Base-by-base conservation (phyloP, 2,113 vertebrate species). In the Ammodytes marinus region DNA sequence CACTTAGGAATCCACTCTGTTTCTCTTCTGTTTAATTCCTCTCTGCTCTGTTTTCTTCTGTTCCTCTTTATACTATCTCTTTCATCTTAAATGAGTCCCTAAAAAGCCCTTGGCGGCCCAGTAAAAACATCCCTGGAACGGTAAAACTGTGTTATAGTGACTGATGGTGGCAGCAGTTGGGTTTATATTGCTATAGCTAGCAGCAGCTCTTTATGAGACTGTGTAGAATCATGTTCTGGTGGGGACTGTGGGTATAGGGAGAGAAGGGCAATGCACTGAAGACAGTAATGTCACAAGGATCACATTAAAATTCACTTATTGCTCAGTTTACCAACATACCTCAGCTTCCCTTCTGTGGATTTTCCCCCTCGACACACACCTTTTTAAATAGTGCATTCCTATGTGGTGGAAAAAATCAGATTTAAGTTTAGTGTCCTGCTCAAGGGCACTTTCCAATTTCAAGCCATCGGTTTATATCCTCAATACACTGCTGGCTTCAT, bases 141-240 rank as follows among this genome's bases (percentile, higher is more conserved):
- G 59, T 79, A 71, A 90, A 85, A 70, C 40, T 46, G 74, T 64
- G 67, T 89, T 91, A 55, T 87, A 88, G 74, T 86, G 75, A 91
- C 57, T 79, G 69, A 85, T 88, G 19, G 82, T 64, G 39, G 76
- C 78, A 54, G 64, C 75, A 85, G 49, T 90, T 81, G 46, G 66
- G 73, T 86, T 86, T 86, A 79, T 86, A 69, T 63, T 57, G 71
- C 53, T 65, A 27, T 27, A 69, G 68, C 76, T 66, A 58, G n/a
- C 54, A 58, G n/a, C 54, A 63, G 61, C 78, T 42, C 70, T 87
- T 87, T 86, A 84, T 69, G 72, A 74, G 74, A 70, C 69, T 74
- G 72, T 74, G 66, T 46, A 43, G 57, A 82, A 77, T 80, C 27
- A 46, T 49, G 78, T 57, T 77, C 37, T 80, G 70, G 46, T 72